Percentiles rank a stretch among this genome's conserved stretches.
phyloP scores from a whole-genome alignment of 2,888 invertebrate species.

The Cheilosia soror region DNA sequence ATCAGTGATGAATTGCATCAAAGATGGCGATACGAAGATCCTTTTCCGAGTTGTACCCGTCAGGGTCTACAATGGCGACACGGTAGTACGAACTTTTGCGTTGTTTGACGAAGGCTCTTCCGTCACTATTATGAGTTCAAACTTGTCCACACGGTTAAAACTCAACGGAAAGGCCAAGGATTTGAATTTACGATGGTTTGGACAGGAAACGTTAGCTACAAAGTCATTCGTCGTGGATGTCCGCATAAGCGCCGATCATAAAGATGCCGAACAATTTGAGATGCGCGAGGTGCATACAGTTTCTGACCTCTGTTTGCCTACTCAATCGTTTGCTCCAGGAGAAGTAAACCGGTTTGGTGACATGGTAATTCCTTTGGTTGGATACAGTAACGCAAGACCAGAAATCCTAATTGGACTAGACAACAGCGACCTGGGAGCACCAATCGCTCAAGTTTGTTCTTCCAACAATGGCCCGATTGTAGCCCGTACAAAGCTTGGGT shows the following conservation, averaged over 20 bases:
- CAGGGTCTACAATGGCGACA: conserved; percentile 23
- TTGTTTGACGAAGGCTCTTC: conserved; percentile 57
- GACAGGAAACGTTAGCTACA: neutral
- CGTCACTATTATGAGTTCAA: conserved; percentile 56
- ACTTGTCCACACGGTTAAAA: conserved; percentile 32
- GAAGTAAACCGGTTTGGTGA: neutral
- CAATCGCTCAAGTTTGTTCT: conserved; percentile 6
- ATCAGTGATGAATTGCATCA: conserved; percentile 19
- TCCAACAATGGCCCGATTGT: conserved; percentile 27
- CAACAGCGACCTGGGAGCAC: conserved; percentile 38
- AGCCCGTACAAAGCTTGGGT: conserved; percentile 40
- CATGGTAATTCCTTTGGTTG: conserved; percentile 8
- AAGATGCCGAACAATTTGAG: neutral
- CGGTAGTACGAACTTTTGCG: conserved; percentile 5
- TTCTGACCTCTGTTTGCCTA: neutral
- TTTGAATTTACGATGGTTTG: conserved; percentile 59
- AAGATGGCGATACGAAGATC: conserved; percentile 2
- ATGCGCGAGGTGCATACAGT: neutral
- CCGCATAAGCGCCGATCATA: conserved; percentile 23
- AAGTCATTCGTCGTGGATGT: conserved; percentile 5
- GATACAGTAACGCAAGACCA: conserved; percentile 27
- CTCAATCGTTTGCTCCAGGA: neutral
- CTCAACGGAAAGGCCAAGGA: conserved; percentile 36
- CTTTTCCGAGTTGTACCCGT: conserved; percentile 56
- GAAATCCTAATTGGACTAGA: conserved; percentile 45